Conservation (phyloP, 2,888 invertebrate genomes). For the Microctonus hyperodae region DNA sequence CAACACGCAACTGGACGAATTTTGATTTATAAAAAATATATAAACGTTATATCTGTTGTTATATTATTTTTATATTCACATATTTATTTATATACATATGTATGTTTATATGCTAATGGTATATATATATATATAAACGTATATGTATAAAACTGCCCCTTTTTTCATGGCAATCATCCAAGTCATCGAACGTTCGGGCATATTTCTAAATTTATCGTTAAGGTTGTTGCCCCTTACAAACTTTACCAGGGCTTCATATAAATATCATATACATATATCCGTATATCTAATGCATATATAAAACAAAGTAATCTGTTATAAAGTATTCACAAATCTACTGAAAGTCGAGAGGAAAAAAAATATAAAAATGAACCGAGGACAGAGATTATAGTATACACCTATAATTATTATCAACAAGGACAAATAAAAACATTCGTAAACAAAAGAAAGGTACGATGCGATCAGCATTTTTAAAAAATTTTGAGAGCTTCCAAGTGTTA, state of each 20-base stretch:
- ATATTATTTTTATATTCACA: too few relatives aligned
- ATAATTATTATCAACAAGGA: not conserved
- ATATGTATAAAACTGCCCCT: constrained; percentile 1
- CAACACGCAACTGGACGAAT: too few relatives aligned
- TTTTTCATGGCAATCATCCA: constrained; percentile 24
- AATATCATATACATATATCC: not conserved
- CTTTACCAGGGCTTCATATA: not conserved
- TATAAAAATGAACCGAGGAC: not conserved
- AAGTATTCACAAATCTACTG: not conserved
- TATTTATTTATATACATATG: too few relatives aligned
- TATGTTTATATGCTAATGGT: too few relatives aligned
- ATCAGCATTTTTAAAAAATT: too few relatives aligned
- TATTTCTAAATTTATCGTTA: constrained; percentile 31
- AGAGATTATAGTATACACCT: not conserved
- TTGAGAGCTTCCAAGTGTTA: too few relatives aligned
- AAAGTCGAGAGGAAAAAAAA: not conserved
- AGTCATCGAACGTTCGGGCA: constrained; percentile 28
- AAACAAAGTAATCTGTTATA: not conserved
- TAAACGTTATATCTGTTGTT: too few relatives aligned
- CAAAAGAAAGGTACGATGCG: not conserved
- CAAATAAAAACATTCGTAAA: not conserved
- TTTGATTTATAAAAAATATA: too few relatives aligned
- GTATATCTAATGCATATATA: not conserved
- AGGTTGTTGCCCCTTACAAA: constrained; percentile 27
- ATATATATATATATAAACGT: not conserved